Percentiles rank a stretch among this genome's conserved stretches.
These are phyloP conservation scores for Eumacrocentrus americanus DNA, from an alignment of 2,888 invertebrate species.

Conservation along the genomic window DNA sequence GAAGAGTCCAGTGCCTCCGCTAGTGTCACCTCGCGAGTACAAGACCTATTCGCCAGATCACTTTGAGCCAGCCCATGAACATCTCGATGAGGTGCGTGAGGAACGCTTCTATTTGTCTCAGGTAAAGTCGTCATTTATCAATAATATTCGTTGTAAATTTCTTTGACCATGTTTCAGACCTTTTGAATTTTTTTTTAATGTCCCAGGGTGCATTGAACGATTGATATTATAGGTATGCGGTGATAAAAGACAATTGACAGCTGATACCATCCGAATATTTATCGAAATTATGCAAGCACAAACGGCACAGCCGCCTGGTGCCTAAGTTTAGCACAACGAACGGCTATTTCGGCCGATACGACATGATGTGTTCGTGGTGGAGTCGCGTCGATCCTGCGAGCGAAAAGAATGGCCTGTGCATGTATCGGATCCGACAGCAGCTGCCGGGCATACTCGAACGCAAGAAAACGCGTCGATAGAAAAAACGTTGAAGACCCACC, in stretches of 20 bases:
- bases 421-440: conserved; percentile 1
- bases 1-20: conserved; percentile 57
- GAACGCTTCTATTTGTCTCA: conserved; percentile 56
- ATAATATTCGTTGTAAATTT: too few relatives aligned
- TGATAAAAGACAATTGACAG: conserved; percentile 29
- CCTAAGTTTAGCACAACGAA: conserved; percentile 37
- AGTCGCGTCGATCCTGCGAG: conserved; percentile 31
- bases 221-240: too few relatives aligned
- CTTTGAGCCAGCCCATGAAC: conserved; percentile 49
- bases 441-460: background rate
- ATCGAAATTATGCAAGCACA: conserved; percentile 37
- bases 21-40: conserved; percentile 43
- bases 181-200: too few relatives aligned
- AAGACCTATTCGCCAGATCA: conserved; percentile 45
- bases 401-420: conserved; percentile 28
- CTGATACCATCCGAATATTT: conserved; percentile 7
- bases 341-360: conserved; percentile 35
- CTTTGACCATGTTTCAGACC: background rate
- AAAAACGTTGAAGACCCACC: too few relatives aligned
- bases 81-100: conserved; percentile 57
- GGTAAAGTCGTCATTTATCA: too few relatives aligned
- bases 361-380: conserved; percentile 24
- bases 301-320: conserved; percentile 32
- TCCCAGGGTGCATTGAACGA: background rate
- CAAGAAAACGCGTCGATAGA: too few relatives aligned